Evolutionary conservation across 1,140 invertebrate genomes (phyloP).

Genomic region (Oncopodura yosiiana): DNA sequence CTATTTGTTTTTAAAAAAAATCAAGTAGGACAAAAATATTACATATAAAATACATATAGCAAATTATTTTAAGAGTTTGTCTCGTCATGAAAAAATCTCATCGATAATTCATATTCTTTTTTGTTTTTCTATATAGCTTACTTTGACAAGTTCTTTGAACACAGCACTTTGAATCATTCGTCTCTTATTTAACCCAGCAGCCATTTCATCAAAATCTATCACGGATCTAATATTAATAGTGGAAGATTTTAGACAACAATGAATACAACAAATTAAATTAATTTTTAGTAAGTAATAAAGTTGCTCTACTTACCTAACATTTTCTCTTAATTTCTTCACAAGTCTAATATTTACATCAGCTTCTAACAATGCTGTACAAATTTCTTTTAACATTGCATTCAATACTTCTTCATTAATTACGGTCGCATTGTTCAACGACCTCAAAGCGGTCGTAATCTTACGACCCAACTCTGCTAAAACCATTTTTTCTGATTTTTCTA

Average conservation of each 20-base stretch:
- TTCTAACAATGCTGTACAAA: slow-evolving; percentile 92
- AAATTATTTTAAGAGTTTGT: slow-evolving; percentile 2
- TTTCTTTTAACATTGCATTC: slow-evolving; percentile 99
- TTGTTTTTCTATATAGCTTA: slow-evolving; percentile 39
- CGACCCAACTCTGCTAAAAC: slow-evolving; percentile 99
- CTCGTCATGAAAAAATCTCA: too few species aligned
- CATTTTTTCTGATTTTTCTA: slow-evolving; percentile 55
- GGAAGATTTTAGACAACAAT: too few species aligned
- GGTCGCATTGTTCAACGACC: slow-evolving; percentile 94
- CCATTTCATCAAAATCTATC: slow-evolving; percentile 99
- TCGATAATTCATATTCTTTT: not conserved
- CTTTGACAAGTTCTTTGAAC: slow-evolving; percentile 96
- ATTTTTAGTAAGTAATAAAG: slow-evolving; percentile 20
- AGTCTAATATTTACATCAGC: slow-evolving; percentile 97
- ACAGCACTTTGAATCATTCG: slow-evolving; percentile 98
- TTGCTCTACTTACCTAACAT: slow-evolving; percentile 63
- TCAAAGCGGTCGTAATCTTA: slow-evolving; percentile 95
- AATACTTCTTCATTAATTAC: slow-evolving; percentile 98
- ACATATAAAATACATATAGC: not conserved
- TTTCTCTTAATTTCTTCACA: slow-evolving; percentile 92
- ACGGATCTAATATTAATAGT: slow-evolving; percentile 58
- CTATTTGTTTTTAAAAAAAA: slow-evolving; percentile 42
- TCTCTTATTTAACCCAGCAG: slow-evolving; percentile 94
- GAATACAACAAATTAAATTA: slow-evolving; percentile 5
- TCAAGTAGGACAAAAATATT: not conserved